phyloP scores from a whole-genome alignment of 2,888 invertebrate genomes.

The Adelognathus sp. region DNA sequence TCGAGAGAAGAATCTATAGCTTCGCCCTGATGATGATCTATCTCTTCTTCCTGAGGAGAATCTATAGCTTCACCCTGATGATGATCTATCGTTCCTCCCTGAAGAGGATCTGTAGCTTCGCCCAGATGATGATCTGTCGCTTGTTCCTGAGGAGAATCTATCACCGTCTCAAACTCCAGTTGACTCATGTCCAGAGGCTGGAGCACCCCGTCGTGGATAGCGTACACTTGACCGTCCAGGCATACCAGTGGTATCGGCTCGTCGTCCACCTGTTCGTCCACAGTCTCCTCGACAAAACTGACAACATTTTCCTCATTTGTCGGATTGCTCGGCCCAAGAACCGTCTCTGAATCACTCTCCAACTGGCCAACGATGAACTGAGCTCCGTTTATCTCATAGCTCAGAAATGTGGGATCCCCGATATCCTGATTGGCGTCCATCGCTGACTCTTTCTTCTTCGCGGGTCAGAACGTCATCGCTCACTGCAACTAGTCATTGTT shows the following conservation, averaged over 20 bases:
- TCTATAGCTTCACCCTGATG: conserved; percentile 62
- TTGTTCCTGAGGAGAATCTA: conserved; percentile 54
- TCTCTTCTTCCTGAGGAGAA: too few species aligned
- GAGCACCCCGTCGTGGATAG: conserved; percentile 71
- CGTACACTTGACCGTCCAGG: conserved; percentile 74
- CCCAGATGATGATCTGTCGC: conserved; percentile 50
- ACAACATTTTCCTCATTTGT: conserved; percentile 60
- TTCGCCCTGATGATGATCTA: too few species aligned
- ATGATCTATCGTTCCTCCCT: too few species aligned
- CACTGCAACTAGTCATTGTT: neutral
- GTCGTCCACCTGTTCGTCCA: conserved; percentile 64
- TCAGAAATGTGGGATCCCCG: conserved; percentile 68
- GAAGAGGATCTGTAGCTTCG: conserved; percentile 66
- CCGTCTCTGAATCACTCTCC: conserved; percentile 59
- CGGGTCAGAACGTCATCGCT: neutral
- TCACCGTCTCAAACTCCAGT: conserved; percentile 61
- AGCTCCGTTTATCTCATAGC: conserved; percentile 75
- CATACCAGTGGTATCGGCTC: conserved; percentile 72
- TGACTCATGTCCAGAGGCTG: conserved; percentile 70
- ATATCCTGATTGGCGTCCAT: conserved; percentile 68
- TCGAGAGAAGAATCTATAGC: too few species aligned
- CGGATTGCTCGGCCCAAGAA: conserved; percentile 53
- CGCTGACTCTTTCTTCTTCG: neutral
- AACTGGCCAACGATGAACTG: conserved; percentile 72
- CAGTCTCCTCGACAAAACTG: conserved; percentile 49